Evolutionary conservation across 2,888 invertebrate species (phyloP).

Genomic region (Patella ulyssiponensis): DNA sequence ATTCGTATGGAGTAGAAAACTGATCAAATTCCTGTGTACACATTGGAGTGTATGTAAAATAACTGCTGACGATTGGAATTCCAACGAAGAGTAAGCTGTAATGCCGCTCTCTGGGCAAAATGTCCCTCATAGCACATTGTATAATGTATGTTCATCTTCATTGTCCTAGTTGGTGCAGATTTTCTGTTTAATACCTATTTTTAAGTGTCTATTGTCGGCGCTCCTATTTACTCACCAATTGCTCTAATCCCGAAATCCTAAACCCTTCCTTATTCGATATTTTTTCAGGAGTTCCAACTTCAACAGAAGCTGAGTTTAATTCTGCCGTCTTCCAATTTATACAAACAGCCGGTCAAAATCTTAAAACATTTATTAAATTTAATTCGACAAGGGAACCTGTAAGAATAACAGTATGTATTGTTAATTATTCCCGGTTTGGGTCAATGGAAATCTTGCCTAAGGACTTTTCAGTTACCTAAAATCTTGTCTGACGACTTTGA

Average conservation of each 20-base stretch:
- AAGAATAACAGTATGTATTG: slow-evolving; percentile 29
- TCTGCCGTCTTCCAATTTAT: slow-evolving; percentile 23
- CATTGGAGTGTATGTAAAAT: neutral
- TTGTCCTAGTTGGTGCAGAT: no score
- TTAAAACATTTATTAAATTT: slow-evolving; percentile 47
- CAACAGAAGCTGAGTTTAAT: slow-evolving; percentile 27
- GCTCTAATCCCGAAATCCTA: no score
- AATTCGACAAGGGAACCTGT: slow-evolving; percentile 35
- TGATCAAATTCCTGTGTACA: no score
- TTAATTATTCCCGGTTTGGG: neutral
- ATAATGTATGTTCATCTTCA: no score
- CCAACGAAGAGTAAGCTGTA: no score
- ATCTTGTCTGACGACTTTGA: no score
- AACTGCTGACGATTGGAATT: neutral
- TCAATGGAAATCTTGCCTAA: no score
- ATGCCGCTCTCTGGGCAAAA: no score
- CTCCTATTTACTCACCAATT: neutral
- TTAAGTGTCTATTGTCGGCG: neutral
- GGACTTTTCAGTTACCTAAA: no score
- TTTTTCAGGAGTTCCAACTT: slow-evolving; percentile 22
- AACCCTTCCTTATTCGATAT: no score
- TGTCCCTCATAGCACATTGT: no score
- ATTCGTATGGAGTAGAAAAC: neutral
- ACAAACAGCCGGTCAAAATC: slow-evolving; percentile 43
- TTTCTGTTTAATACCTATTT: neutral